phyloP scores from a whole-genome alignment of 2,797 vertebrate genomes.

The Syngnathus rostellatus region DNA sequence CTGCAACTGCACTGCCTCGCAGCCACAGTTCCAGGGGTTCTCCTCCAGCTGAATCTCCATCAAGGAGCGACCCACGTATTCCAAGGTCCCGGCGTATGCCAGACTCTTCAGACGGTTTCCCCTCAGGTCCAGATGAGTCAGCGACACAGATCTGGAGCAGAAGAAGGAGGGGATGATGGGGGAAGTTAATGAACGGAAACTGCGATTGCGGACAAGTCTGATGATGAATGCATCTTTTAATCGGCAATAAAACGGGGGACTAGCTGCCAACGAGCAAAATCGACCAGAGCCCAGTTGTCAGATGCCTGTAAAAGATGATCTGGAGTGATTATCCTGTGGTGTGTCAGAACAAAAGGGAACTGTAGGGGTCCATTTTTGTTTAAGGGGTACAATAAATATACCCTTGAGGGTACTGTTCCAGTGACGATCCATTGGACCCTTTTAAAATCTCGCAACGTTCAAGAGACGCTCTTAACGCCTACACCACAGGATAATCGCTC shows the following conservation, averaged over 20 bases:
- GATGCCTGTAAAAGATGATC: not conserved
- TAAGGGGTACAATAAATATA: no score
- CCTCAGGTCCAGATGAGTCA: slow-evolving; percentile 96
- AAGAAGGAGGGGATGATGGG: not conserved
- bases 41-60: slow-evolving; percentile 97
- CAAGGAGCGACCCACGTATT: slow-evolving; percentile 89
- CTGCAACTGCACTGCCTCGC: slow-evolving; percentile 89
- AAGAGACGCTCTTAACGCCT: no score
- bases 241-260: not conserved
- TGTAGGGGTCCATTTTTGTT: no score
- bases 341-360: no score
- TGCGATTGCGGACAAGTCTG: not conserved
- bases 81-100: slow-evolving; percentile 91
- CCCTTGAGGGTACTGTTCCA: no score
- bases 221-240: not conserved
- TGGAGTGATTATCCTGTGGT: not conserved
- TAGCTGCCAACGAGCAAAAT: not conserved
- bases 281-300: not conserved
- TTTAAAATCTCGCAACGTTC: no score
- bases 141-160: slow-evolving; percentile 64
- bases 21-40: slow-evolving; percentile 98
- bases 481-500: not conserved
- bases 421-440: no score
- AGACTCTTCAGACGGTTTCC: slow-evolving; percentile 97
- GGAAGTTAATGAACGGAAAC: not conserved